Conservation (phyloP, 2,888 invertebrate genomes). For the Serrognathus titanus region DNA sequence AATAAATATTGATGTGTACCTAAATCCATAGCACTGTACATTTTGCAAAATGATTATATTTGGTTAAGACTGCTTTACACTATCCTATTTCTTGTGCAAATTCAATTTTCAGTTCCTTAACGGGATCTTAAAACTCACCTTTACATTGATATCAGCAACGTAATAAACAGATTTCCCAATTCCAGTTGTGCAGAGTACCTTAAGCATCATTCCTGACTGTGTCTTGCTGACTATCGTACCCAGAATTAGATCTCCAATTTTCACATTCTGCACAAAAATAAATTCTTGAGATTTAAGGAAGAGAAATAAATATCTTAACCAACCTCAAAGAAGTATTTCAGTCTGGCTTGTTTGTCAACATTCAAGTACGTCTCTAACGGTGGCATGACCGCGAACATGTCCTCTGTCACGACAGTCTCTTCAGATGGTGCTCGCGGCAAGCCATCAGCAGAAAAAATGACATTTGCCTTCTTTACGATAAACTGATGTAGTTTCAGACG, state of each 20-base stretch:
- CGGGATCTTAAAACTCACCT: conserved; percentile 55
- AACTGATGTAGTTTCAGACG: conserved; percentile 82
- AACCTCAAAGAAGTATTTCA: conserved; percentile 80
- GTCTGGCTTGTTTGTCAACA: conserved; percentile 72
- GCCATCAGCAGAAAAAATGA: conserved; percentile 64
- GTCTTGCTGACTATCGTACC: conserved; percentile 75
- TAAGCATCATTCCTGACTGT: conserved; percentile 70
- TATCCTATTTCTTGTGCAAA: too few species aligned
- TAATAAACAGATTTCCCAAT: conserved; percentile 72
- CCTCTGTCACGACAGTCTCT: conserved; percentile 53
- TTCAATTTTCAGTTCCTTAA: not conserved
- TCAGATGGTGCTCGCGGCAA: conserved; percentile 53
- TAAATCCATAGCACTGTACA: too few species aligned
- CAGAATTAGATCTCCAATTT: conserved; percentile 75
- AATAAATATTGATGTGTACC: too few species aligned
- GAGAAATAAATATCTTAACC: conserved; percentile 1
- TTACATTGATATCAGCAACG: conserved; percentile 82
- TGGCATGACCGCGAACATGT: conserved; percentile 78
- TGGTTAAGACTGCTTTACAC: too few species aligned
- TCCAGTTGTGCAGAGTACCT: conserved; percentile 80
- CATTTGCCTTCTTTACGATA: conserved; percentile 77
- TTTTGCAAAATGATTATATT: too few species aligned
- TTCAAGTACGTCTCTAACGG: conserved; percentile 82
- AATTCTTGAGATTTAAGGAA: not conserved
- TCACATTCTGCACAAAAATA: conserved; percentile 55